phyloP scores from a whole-genome alignment of 2,113 vertebrate species.

The Bujurquina vittata region DNA sequence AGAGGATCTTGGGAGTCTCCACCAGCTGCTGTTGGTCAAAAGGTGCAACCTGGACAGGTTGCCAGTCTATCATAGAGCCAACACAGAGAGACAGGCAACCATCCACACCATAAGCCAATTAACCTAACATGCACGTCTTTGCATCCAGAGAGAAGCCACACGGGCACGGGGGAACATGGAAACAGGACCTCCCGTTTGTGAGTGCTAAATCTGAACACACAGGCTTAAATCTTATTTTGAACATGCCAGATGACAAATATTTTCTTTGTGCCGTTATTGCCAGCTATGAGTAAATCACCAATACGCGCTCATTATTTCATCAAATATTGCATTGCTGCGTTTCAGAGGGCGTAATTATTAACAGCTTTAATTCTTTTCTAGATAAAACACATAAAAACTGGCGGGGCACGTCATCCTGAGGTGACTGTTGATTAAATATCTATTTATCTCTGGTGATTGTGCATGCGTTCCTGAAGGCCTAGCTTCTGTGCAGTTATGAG shows the following conservation, averaged over 20 bases:
- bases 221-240: not conserved
- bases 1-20: too few relatives aligned
- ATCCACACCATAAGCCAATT: not conserved
- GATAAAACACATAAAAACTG: conserved; percentile 16
- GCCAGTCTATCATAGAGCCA: not conserved
- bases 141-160: not conserved
- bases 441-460: conserved; percentile 1
- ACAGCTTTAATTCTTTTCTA: not conserved
- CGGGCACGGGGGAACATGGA: not conserved
- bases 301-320: not conserved
- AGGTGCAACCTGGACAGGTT: not conserved
- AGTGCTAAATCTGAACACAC: not conserved
- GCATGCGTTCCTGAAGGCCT: not conserved
- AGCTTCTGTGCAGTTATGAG: conserved; percentile 45
- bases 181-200: not conserved
- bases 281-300: not conserved
- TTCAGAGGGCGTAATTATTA: not conserved
- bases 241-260: not conserved
- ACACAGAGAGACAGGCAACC: not conserved
- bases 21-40: not conserved
- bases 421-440: conserved; percentile 9
- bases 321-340: not conserved
- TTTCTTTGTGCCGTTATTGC: not conserved
- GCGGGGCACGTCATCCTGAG: not conserved
- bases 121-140: not conserved